Percentiles rank a stretch among this genome's conserved stretches.
Conservation (phyloP, 2,888 invertebrate genomes). For the Orthonevra nobilis region DNA sequence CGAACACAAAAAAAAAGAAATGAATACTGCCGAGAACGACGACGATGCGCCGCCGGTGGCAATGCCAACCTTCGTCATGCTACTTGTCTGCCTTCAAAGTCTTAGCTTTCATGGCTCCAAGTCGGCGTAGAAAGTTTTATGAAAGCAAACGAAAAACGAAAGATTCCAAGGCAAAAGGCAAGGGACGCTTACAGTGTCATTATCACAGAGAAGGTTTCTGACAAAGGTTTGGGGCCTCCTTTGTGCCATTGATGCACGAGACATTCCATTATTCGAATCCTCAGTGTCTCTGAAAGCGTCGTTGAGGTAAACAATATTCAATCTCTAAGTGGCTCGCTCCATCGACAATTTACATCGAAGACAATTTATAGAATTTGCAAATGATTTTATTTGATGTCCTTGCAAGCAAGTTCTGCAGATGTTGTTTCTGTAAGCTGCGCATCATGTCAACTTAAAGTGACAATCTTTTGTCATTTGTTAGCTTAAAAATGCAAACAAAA, state of each 20-base stretch:
- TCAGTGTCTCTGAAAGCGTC: not conserved
- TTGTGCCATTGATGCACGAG: not conserved
- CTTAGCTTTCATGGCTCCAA: constrained; percentile 31
- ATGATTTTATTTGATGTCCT: too few relatives aligned
- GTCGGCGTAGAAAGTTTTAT: constrained; percentile 24
- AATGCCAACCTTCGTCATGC: constrained; percentile 17
- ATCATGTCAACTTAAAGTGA: too few relatives aligned
- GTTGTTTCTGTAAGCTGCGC: too few relatives aligned
- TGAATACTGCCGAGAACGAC: constrained; percentile 9
- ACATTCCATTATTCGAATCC: not conserved
- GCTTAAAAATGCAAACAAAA: too few relatives aligned
- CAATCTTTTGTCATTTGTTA: too few relatives aligned
- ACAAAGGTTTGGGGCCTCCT: not conserved
- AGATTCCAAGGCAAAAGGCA: constrained; percentile 8
- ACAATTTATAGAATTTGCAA: too few relatives aligned
- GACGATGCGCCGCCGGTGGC: not conserved
- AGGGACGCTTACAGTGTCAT: constrained; percentile 18
- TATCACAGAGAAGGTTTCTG: constrained; percentile 20
- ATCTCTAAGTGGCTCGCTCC: too few relatives aligned
- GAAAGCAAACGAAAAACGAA: not conserved
- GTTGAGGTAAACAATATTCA: too few relatives aligned
- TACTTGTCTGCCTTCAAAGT: not conserved
- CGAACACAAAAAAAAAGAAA: not conserved
- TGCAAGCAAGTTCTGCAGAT: too few relatives aligned
- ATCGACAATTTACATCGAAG: too few relatives aligned